Evolutionary conservation across 2,888 invertebrate species (phyloP).

Genomic region (Terebella lapidaria): DNA sequence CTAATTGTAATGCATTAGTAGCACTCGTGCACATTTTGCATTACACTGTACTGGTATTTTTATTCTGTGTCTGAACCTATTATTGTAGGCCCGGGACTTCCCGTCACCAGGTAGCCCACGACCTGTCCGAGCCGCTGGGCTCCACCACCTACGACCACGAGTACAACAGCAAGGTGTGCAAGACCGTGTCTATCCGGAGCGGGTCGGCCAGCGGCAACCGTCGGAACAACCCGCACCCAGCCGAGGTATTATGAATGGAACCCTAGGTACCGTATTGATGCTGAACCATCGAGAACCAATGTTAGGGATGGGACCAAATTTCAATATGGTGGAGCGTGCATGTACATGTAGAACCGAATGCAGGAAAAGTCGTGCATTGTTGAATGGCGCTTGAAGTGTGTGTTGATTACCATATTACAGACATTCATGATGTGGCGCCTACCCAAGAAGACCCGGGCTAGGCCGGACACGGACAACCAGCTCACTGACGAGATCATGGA

Average conservation of each 20-base stretch:
- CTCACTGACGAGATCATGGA: conserved; percentile 36
- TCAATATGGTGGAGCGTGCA: no score
- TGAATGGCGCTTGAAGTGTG: background rate
- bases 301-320: no score
- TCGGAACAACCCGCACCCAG: conserved; percentile 42
- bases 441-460: conserved; percentile 28
- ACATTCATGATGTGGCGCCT: conserved; percentile 44
- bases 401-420: conserved; percentile 18
- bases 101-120: background rate
- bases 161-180: conserved; percentile 25
- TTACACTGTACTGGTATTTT: no score
- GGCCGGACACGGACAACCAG: conserved; percentile 23
- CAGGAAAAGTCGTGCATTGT: background rate
- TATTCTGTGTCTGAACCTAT: no score
- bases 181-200: conserved; percentile 29
- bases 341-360: background rate
- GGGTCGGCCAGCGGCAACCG: conserved; percentile 35
- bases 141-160: conserved; percentile 28
- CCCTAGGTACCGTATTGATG: no score
- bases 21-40: no score
- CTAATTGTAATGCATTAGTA: no score
- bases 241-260: conserved; percentile 27
- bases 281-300: no score
- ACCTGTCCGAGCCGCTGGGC: background rate
- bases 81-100: background rate